These are phyloP conservation scores for Gadus macrocephalus DNA, from an alignment of 2,113 vertebrate species.

Conservation along the genomic window DNA sequence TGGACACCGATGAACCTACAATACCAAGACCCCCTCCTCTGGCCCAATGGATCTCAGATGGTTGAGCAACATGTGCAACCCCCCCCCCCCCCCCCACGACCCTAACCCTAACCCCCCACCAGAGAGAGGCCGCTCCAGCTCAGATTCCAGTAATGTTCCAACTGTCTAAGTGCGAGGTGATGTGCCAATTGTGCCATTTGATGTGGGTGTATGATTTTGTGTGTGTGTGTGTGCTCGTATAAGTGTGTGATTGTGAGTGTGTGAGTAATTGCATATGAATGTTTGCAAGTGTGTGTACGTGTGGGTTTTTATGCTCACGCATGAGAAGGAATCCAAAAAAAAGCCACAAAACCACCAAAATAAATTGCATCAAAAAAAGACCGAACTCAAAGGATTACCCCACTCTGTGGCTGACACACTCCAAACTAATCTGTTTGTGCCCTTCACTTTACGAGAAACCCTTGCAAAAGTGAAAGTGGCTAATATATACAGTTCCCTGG, in stretches of 20 bases:
- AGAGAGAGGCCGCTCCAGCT: constrained; percentile 21
- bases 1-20: neutral
- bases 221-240: too few relatives aligned
- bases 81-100: neutral
- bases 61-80: too few relatives aligned
- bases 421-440: neutral
- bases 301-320: too few relatives aligned
- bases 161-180: too few relatives aligned
- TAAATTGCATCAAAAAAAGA: neutral
- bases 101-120: neutral
- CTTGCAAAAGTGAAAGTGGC: neutral
- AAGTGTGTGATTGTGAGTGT: too few relatives aligned
- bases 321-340: too few relatives aligned
- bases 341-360: too few relatives aligned
- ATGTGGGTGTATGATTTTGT: too few relatives aligned
- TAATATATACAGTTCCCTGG: constrained; percentile 34
- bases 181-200: too few relatives aligned
- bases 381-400: neutral
- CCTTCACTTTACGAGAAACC: constrained; percentile 19
- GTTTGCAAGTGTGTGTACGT: too few relatives aligned
- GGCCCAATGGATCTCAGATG: neutral
- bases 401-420: neutral
- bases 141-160: constrained; percentile 19
- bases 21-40: neutral
- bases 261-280: neutral